A percentile compares a stretch with the other conserved stretches of the same genome.
phyloP scores from a whole-genome alignment of 2,888 invertebrate species.

The Drosophila anomalata region DNA sequence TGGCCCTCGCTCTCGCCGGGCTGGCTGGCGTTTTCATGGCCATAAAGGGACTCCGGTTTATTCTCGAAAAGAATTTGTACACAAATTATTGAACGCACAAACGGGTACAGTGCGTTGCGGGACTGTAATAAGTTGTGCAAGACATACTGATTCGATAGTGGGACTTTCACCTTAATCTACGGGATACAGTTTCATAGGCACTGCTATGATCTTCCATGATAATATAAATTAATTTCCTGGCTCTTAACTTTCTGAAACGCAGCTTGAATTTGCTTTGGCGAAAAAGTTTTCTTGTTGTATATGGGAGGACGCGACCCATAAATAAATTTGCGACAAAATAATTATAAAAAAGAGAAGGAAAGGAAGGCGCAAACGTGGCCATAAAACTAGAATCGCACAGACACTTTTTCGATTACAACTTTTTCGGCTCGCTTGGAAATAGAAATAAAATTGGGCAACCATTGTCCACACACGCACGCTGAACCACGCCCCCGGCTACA shows the following conservation, averaged over 20 bases:
- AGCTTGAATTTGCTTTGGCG: conserved; percentile 8
- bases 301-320: conserved; percentile 51
- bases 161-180: background rate
- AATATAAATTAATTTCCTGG: background rate
- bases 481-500: conserved; percentile 49
- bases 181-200: background rate
- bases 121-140: conserved; percentile 6
- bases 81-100: conserved; percentile 77
- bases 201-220: background rate
- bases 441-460: conserved; percentile 67
- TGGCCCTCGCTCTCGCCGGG: conserved; percentile 18
- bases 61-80: conserved; percentile 57
- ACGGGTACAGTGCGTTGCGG: conserved; percentile 34
- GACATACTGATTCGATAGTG: conserved; percentile 3
- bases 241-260: background rate
- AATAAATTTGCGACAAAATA: conserved; percentile 73
- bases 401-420: conserved; percentile 77
- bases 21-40: conserved; percentile 65
- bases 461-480: conserved; percentile 15
- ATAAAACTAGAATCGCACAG: conserved; percentile 45
- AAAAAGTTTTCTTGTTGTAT: conserved; percentile 33
- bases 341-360: conserved; percentile 54
- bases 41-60: conserved; percentile 67
- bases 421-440: conserved; percentile 51
- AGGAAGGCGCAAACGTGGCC: conserved; percentile 25